Percentiles rank a stretch among this genome's conserved stretches.
Evolutionary conservation across 2,888 invertebrate species (phyloP).

Genomic region (Troilus luridus): DNA sequence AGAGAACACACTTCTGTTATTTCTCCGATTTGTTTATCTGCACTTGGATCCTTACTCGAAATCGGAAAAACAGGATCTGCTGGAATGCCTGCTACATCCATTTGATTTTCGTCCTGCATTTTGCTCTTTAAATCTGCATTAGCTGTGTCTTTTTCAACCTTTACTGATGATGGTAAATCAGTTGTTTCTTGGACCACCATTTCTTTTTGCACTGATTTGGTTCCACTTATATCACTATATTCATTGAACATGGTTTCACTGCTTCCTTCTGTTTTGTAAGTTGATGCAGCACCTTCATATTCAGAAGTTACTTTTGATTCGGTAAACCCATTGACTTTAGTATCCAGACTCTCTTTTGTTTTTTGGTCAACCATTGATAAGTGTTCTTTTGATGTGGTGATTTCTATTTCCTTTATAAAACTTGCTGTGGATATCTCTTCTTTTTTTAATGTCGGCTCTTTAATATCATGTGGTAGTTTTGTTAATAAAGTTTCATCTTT

Average conservation of each 20-base stretch:
- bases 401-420: background rate
- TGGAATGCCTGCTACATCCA: background rate
- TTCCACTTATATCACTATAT: background rate
- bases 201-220: background rate
- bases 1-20: background rate
- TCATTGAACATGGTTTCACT: background rate
- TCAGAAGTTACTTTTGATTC: background rate
- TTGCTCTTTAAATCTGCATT: conserved; percentile 58
- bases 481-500: background rate
- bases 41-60: background rate
- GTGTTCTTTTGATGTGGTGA: background rate
- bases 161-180: conserved; percentile 21
- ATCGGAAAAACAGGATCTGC: background rate
- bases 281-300: background rate
- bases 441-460: background rate
- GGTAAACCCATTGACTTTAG: conserved; percentile 48
- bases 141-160: conserved; percentile 53
- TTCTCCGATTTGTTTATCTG: background rate
- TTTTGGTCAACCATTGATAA: background rate
- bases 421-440: background rate
- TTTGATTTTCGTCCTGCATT: conserved; percentile 56
- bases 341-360: background rate
- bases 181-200: background rate
- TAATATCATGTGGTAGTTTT: background rate
- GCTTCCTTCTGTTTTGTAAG: conserved; percentile 5